phyloP scores from a whole-genome alignment of 2,797 vertebrate species.

The Natrix natrix region DNA sequence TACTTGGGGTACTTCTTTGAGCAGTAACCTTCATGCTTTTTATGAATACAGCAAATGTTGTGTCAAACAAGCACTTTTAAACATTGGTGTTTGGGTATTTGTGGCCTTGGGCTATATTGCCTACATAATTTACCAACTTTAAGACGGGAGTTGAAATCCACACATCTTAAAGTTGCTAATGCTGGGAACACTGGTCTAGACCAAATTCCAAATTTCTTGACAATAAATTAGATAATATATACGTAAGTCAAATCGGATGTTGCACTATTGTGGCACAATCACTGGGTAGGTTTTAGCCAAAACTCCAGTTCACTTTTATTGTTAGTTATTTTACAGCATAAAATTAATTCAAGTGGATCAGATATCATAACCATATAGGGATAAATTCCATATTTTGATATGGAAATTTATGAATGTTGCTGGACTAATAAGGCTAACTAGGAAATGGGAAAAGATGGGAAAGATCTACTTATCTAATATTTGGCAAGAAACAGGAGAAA shows the following conservation, averaged over 20 bases:
- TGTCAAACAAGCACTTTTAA: neutral
- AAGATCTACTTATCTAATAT: conserved; percentile 27
- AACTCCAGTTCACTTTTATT: neutral
- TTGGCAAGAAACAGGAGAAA: conserved; percentile 7
- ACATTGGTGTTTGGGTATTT: neutral
- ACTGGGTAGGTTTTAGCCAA: neutral
- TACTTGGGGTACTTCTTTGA: neutral
- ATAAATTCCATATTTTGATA: neutral
- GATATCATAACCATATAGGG: neutral
- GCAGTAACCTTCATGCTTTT: neutral
- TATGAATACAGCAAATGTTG: neutral
- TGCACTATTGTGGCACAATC: neutral
- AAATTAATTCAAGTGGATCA: neutral
- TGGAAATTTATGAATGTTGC: neutral
- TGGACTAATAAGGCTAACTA: conserved; percentile 31
- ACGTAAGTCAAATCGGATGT: neutral
- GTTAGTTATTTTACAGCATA: neutral
- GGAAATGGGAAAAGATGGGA: conserved; percentile 2
- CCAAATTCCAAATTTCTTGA: neutral
- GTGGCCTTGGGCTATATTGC: neutral
- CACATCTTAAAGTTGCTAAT: neutral
- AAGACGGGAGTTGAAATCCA: neutral
- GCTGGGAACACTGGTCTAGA: neutral
- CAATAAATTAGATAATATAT: neutral
- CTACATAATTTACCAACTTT: neutral